phyloP scores from a whole-genome alignment of 2,797 vertebrate species.

The Crax fasciolata region DNA sequence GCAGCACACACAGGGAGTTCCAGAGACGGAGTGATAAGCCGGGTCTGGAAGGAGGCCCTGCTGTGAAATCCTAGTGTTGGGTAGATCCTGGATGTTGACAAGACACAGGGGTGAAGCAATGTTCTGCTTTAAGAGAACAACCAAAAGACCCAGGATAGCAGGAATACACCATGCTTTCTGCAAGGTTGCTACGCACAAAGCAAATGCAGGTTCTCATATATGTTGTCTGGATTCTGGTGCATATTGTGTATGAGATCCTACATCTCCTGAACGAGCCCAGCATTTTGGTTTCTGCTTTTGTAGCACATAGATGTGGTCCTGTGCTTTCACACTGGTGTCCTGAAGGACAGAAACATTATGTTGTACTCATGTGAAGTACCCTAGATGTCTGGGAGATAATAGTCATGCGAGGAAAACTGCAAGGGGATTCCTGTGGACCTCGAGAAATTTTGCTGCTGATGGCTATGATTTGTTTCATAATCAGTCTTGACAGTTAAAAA shows the following conservation, averaged over 20 bases:
- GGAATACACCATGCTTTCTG: background rate
- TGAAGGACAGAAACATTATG: background rate
- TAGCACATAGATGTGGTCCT: rapidly evolving
- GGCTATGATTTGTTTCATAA: background rate
- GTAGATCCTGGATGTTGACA: background rate
- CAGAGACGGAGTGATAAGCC: background rate
- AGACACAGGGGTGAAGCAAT: background rate
- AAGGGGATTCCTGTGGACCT: background rate
- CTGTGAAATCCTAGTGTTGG: background rate
- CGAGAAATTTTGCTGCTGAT: background rate
- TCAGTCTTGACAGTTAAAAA: background rate
- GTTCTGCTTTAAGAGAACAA: background rate
- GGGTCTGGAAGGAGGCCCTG: background rate
- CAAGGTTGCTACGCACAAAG: background rate
- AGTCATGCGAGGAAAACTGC: background rate
- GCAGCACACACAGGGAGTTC: background rate
- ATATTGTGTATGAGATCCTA: background rate
- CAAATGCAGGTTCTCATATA: background rate
- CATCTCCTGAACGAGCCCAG: rapidly evolving
- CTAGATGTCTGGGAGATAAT: background rate
- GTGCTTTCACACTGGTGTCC: background rate
- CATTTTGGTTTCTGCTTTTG: background rate
- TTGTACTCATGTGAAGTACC: rapidly evolving
- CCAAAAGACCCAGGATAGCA: background rate
- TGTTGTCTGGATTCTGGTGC: background rate